A percentile compares a stretch with the other conserved stretches of the same genome.
Conservation (phyloP, 2,888 invertebrate species). For the Tinea pellionella region DNA sequence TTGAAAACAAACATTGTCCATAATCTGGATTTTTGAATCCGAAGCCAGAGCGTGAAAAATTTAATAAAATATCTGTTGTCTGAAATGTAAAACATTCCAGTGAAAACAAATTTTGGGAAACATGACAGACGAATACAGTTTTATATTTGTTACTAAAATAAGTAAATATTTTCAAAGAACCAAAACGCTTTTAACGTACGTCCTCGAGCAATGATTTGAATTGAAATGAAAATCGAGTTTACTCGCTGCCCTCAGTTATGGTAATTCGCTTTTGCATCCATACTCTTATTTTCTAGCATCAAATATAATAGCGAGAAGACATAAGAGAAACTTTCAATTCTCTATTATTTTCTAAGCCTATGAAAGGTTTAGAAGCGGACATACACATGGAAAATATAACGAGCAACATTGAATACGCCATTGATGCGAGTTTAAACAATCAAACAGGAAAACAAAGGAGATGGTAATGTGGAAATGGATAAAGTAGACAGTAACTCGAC, state of each 20-base stretch:
- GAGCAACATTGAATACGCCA: constrained; percentile 52
- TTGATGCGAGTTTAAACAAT: constrained; percentile 69
- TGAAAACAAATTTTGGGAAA: too few species aligned
- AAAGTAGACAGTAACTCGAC: constrained; percentile 39
- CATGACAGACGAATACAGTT: too few species aligned
- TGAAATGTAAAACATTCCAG: too few species aligned
- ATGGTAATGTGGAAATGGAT: constrained; percentile 65
- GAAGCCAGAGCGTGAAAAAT: too few species aligned
- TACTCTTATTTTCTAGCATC: not conserved
- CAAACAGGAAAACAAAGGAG: constrained; percentile 66
- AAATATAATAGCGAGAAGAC: not conserved
- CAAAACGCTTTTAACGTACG: too few species aligned
- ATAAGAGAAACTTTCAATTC: constrained; percentile 55
- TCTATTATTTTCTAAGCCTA: constrained; percentile 61
- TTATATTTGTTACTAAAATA: too few species aligned
- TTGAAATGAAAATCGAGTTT: not conserved
- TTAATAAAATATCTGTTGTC: too few species aligned
- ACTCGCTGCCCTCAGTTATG: not conserved
- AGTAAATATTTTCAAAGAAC: too few species aligned
- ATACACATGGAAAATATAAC: constrained; percentile 41
- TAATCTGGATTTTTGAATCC: too few species aligned
- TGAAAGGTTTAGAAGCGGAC: constrained; percentile 40
- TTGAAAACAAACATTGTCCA: too few species aligned
- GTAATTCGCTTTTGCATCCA: not conserved
- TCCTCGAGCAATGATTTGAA: not conserved